phyloP scores from a whole-genome alignment of 2,113 vertebrate species.

The Peromyscus maniculatus region DNA sequence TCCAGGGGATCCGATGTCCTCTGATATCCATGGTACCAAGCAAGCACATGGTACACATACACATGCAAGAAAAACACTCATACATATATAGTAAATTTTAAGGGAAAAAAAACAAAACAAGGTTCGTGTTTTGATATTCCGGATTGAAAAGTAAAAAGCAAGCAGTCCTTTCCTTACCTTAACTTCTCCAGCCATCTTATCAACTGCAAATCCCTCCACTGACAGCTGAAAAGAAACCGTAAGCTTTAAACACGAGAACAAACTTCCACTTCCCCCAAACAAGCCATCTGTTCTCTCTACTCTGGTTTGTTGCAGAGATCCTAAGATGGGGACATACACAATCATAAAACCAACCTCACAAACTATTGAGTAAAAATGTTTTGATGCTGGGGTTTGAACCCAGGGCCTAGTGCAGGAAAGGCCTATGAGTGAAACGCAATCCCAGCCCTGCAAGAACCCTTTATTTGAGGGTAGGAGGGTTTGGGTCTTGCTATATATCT shows the following conservation, averaged over 20 bases:
- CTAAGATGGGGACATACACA: background rate
- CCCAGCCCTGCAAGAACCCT: background rate
- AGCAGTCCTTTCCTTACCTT: conserved; percentile 91
- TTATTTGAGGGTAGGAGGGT: background rate
- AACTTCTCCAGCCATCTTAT: conserved; percentile 98
- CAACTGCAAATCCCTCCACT: conserved; percentile 97
- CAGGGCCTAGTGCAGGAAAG: background rate
- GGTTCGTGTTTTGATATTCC: background rate
- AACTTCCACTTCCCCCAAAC: conserved; percentile 25
- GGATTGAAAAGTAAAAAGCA: conserved; percentile 43
- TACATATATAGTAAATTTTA: background rate
- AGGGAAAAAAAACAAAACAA: background rate
- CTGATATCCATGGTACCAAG: background rate
- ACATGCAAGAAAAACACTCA: background rate
- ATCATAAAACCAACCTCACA: background rate
- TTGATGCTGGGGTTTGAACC: background rate
- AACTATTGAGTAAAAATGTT: background rate
- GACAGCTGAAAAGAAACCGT: conserved; percentile 90
- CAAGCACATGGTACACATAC: background rate
- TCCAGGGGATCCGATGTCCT: background rate
- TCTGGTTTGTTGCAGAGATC: background rate
- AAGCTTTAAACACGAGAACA: conserved; percentile 24
- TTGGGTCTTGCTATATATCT: background rate
- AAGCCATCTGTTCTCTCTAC: background rate
- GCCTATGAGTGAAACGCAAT: too few species aligned